Evolutionary conservation across 2,797 vertebrate species (phyloP).

Genomic region (Enteromius viviparus): DNA sequence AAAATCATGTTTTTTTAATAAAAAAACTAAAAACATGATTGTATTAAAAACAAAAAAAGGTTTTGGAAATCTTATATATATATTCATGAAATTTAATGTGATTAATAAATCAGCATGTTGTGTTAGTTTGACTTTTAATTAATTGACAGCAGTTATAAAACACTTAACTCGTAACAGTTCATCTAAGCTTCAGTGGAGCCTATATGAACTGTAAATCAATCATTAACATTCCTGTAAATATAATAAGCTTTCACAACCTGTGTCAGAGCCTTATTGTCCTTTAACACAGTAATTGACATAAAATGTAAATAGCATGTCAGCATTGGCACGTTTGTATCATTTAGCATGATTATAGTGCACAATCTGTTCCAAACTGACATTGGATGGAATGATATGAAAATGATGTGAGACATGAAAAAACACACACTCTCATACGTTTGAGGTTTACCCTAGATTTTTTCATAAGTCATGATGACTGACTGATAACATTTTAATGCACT

Average conservation of each 20-base stretch:
- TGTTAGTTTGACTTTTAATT: not conserved
- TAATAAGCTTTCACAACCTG: not conserved
- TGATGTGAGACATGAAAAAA: conserved; percentile 25
- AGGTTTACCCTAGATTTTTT: conserved; percentile 26
- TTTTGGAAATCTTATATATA: too few species aligned
- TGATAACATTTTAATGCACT: conserved; percentile 34
- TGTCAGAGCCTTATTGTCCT: not conserved
- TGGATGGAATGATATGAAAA: conserved; percentile 12
- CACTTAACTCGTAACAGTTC: not conserved
- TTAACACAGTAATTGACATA: conserved; percentile 13
- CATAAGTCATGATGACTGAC: conserved; percentile 25
- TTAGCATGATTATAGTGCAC: conserved; percentile 7
- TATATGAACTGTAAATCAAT: conserved; percentile 33
- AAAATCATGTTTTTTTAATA: too few species aligned
- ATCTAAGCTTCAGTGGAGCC: not conserved
- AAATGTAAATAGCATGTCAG: conserved; percentile 33
- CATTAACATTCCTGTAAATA: conserved; percentile 7
- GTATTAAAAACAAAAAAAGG: too few species aligned
- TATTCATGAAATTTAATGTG: not conserved
- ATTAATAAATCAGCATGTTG: not conserved
- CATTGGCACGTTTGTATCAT: not conserved
- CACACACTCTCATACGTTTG: conserved; percentile 5
- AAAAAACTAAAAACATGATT: too few species aligned
- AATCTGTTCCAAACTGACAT: not conserved
- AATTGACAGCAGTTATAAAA: conserved; percentile 7